Percentiles rank a stretch among this genome's conserved stretches.
Conservation (phyloP, 2,888 invertebrate genomes). For the Plagodis dolabraria region DNA sequence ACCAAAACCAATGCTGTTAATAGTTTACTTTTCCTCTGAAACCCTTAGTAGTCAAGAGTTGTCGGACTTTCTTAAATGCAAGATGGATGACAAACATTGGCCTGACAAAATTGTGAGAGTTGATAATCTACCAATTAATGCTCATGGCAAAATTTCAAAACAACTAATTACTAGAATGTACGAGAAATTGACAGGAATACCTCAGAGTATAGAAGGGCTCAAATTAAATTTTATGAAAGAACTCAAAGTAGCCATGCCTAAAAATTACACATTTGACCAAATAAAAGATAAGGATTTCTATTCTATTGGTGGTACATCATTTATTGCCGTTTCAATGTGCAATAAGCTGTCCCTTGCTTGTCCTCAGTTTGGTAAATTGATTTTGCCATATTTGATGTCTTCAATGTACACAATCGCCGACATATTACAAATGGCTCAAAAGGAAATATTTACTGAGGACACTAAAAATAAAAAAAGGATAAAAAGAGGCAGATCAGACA, state of each 20-base stretch:
- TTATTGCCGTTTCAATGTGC: constrained; percentile 87
- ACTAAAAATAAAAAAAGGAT: constrained; percentile 49
- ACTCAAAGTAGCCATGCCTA: constrained; percentile 50
- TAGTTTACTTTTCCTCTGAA: constrained; percentile 79
- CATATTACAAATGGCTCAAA: constrained; percentile 58
- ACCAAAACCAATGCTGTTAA: constrained; percentile 71
- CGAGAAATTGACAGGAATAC: constrained; percentile 47
- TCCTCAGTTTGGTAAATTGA: constrained; percentile 72
- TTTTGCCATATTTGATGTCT: constrained; percentile 83
- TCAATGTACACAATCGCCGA: constrained; percentile 68
- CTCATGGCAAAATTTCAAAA: constrained; percentile 89
- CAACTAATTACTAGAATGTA: constrained; percentile 70
- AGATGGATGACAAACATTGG: constrained; percentile 79
- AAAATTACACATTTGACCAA: constrained; percentile 58
- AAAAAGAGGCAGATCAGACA: constrained; percentile 45
- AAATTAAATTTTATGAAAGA: constrained; percentile 59
- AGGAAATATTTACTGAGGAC: constrained; percentile 50
- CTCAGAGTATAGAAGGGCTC: constrained; percentile 49
- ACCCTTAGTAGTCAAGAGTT: constrained; percentile 63
- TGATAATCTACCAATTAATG: constrained; percentile 85
- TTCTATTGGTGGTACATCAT: constrained; percentile 89
- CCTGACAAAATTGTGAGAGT: constrained; percentile 88
- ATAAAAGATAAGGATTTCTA: constrained; percentile 80
- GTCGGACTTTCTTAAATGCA: constrained; percentile 68
- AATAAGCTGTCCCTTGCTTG: constrained; percentile 79